phyloP scores from a whole-genome alignment of 2,113 vertebrate species.

The Acrocephalus kingi region DNA sequence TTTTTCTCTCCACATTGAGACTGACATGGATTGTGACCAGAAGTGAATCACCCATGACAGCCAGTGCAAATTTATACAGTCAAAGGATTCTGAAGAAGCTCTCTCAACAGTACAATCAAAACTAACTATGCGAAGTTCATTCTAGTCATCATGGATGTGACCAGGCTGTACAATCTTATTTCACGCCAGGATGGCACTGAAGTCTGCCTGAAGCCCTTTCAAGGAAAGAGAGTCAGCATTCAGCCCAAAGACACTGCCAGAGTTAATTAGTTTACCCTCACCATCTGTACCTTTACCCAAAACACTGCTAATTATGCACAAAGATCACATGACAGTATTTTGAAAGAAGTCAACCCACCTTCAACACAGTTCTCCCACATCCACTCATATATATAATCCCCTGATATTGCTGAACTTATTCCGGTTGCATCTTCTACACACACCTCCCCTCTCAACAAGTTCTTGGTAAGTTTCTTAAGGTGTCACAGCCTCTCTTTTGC shows the following conservation, averaged over 20 bases:
- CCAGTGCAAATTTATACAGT: background rate
- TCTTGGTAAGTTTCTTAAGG: background rate
- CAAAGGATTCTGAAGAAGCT: background rate
- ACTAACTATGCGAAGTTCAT: background rate
- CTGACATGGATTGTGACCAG: background rate
- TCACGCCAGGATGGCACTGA: background rate
- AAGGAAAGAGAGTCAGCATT: background rate
- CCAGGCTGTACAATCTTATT: background rate
- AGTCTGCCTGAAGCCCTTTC: background rate
- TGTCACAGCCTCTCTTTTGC: background rate
- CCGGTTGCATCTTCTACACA: background rate
- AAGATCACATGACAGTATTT: background rate
- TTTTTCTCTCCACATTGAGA: background rate
- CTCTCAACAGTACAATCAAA: background rate
- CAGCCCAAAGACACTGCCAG: background rate
- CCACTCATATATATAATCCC: background rate
- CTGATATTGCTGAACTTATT: background rate
- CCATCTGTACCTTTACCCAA: background rate
- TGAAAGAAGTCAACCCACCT: background rate
- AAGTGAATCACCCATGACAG: background rate
- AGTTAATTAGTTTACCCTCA: background rate
- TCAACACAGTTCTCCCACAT: background rate
- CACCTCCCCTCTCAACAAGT: rapidly evolving
- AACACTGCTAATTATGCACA: background rate
- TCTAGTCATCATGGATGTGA: background rate